Base-by-base conservation (phyloP, 1,140 invertebrate genomes). In the Oreohelix idahoensis region DNA sequence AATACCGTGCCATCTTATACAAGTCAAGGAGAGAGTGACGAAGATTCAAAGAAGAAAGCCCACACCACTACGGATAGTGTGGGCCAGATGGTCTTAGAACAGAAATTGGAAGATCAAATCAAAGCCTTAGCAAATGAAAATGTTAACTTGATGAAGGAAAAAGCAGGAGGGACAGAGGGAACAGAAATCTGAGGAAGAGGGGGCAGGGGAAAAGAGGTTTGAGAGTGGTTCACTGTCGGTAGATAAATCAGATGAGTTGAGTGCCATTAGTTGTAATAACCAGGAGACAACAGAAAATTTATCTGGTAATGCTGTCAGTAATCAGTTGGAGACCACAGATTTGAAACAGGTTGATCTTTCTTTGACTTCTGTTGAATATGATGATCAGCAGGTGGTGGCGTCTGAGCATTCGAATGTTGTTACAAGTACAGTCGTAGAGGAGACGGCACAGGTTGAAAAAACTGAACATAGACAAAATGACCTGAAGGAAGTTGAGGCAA, bases 151-250 rank as follows among this genome's bases (percentile, higher is more conserved):
- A 29, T 81, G 13, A 71, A 20, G 32, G 11, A 71, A 32, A 49
- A 81, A 39, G n/a, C 45, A 73, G 32, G 45, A 49, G 32, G 79
- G 73, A 73, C n/a, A 51, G 39, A 81, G 45, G 53, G 79, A 71
- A 51, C 69, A 69, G 35, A 80, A 26, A 81, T 39, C 4, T n/a
- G 23, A 45, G 32, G 79, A 81, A 66, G 69, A 49, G 42, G 15
- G 42, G 42, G 42, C 38, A 38, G 39, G 13, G 26, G 32, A 73
- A 26, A 73, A 35, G 23, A 73, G 26, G 20, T 10, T 20, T 66
- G 58, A 26, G 8, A 66, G 32, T 66, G 58, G 8, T 66, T n/a
- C 42, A 45, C 15, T 15, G 15, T 45, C 42, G 15, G 42, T 8
- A 15, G 42, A 45, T 15, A 45, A 45, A 45, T 8, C 42, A 15